Base-by-base conservation (phyloP, 2,797 vertebrate species). In the Rhinophrynus dorsalis region DNA sequence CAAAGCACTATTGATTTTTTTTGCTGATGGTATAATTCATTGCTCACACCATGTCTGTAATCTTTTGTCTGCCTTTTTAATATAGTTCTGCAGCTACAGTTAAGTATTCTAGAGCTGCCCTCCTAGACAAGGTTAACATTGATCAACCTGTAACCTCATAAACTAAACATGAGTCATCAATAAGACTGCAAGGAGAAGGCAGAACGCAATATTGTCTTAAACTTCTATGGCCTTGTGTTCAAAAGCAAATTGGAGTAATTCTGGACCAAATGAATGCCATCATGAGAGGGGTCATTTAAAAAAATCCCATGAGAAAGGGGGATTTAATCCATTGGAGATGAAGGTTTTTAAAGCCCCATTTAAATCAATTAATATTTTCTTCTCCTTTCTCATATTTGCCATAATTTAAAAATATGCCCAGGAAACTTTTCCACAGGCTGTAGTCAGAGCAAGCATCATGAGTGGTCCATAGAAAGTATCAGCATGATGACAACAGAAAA, bases 121-220 rank as follows among this genome's bases (percentile, higher is more conserved):
- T 60, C 77, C 63, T 79, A 86, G 78, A 81, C 80, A 88, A 88
- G 86, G 88, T 92, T 87, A 90, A 82, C 86, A 81, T 84, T 85
- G 88, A 91, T 89, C 82, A 84, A 85, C 69, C 76, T 62, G 50
- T 75, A 64, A 47, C 29, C 38, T 60, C 9, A 3, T 54, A 74
- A 74, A 68, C 70, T 61, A 72, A 67, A 65, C 45, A 44, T 63
- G 64, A 73, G 55, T 68, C 37, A 69, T 76, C 75, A 45, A 23
- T 77, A 72, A 56, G 55, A 32, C 33, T 48, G 20, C 67, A 40
- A 10, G 48, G 40, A 40, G 27, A 21, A 1, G 8, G 26, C n/a
- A 30, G 44, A 20, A 55, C 37, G 24, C 7, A 40, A 42, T 12
- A 18, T 57, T 57, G 64, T 21, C 29, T 55, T 52, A 33, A 59